These are phyloP conservation scores for Siniperca scherzeri DNA, from an alignment of 2,797 vertebrate genomes.

Conservation along the genomic window DNA sequence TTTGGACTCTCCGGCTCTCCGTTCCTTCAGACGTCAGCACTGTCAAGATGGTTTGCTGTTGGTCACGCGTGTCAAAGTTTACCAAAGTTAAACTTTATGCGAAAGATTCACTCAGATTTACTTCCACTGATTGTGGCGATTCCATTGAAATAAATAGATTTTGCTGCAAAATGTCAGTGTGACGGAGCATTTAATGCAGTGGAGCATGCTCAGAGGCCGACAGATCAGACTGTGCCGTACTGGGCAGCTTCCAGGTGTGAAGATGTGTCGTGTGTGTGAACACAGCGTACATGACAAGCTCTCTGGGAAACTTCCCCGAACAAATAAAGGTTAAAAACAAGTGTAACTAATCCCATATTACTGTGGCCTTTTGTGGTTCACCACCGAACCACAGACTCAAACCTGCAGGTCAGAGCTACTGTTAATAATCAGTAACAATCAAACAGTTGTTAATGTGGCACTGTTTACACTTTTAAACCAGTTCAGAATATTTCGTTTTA, in stretches of 20 bases:
- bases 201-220: not conserved
- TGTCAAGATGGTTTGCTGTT: not conserved
- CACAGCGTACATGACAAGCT: not conserved
- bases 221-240: not conserved
- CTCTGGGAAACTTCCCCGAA: not conserved
- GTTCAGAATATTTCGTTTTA: not conserved
- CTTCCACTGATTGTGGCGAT: not conserved
- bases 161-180: not conserved
- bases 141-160: not conserved
- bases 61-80: not conserved
- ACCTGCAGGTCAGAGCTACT: not conserved
- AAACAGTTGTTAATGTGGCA: not conserved
- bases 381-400: not conserved
- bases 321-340: constrained; percentile 8
- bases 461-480: not conserved
- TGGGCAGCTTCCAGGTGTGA: constrained; percentile 12
- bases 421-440: not conserved
- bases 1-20: not conserved
- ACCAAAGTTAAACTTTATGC: not conserved
- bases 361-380: not conserved
- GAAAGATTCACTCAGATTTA: not conserved
- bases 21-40: not conserved
- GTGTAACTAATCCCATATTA: not conserved
- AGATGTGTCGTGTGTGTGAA: not conserved
- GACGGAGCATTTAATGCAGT: not conserved